Evolutionary conservation across 2,113 vertebrate species (phyloP).

Genomic region (Rhadina sibilatrix): DNA sequence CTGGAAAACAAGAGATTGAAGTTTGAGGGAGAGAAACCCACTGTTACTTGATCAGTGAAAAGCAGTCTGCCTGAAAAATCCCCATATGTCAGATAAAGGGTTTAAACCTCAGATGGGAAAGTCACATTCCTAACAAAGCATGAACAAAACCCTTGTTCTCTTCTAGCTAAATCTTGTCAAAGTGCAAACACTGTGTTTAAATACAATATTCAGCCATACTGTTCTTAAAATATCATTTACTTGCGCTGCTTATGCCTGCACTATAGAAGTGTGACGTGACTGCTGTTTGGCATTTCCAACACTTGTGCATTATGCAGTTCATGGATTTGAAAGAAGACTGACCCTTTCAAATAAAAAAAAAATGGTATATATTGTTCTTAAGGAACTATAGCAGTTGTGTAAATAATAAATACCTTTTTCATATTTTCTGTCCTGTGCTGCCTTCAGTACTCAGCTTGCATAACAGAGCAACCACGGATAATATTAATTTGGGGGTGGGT

Average conservation of each 20-base stretch:
- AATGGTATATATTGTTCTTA: constrained; percentile 80
- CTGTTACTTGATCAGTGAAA: constrained; percentile 36
- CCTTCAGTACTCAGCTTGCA: not conserved
- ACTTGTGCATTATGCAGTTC: constrained; percentile 74
- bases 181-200: constrained; percentile 73
- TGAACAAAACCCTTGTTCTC: constrained; percentile 70
- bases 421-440: constrained; percentile 46
- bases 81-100: not conserved
- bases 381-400: constrained; percentile 78
- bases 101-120: constrained; percentile 54
- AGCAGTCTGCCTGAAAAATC: constrained; percentile 58
- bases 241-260: constrained; percentile 75
- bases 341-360: constrained; percentile 73
- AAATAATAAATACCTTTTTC: constrained; percentile 84
- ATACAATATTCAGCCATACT: constrained; percentile 72
- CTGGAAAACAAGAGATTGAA: constrained; percentile 39
- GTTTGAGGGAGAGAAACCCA: constrained; percentile 28
- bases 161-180: constrained; percentile 66
- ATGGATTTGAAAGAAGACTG: constrained; percentile 74
- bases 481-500: fast-evolving
- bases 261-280: constrained; percentile 72
- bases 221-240: constrained; percentile 66
- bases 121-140: constrained; percentile 66
- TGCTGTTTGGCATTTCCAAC: constrained; percentile 74
- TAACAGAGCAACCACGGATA: not conserved